Evolutionary conservation across 2,797 vertebrate species (phyloP), one percentile per base, ranked within the genome.

Genomic region (Denticeps clupeoides): DNA sequence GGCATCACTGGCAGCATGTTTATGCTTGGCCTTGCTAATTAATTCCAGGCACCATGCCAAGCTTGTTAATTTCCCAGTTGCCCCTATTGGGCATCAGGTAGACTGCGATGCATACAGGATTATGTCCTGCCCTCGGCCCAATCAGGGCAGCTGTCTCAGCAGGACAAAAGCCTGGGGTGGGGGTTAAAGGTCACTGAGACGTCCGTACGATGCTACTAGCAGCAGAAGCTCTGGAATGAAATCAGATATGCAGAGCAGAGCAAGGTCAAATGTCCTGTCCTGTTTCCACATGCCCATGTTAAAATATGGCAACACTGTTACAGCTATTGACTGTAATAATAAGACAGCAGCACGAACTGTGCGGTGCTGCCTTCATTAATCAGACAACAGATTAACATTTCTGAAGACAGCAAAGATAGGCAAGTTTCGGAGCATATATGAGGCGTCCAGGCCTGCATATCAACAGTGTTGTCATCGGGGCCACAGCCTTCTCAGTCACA

Each of bases 21-120:
- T 51, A 49, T 45, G 25, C 43, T 47, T 45, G 37, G 62, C 61
- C 67, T 59, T 51, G 57, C 65, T 74, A 78, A 81, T 79, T 71
- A 75, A 77, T 72, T 60, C 58, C 51, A 60, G 66, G 67, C 55
- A 50, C 52, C 40, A 22, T 60, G 64, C 71, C 66, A 60, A 50
- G 55, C 53, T 44, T 56, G 49, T 62, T 70, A 67, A 72, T 76
- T 72, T 68, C 48, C 55, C 69, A 45, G 57, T 54, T 58, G 24
- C 28, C 19, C 40, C 45, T 13, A 33, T 45, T 53, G 43, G 53
- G 33, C 38, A 38, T 37, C 51, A 59, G 41, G 47, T 43, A 54
- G 51, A 59, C 65, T 57, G 51, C 12, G 47, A 56, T 56, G 56
- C 42, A 12, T 35, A 40, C 50, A 16, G 41, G 18, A 37, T 48